phyloP scores from a whole-genome alignment of 2,888 invertebrate species.

The Mesopsocus fuscifrons region DNA sequence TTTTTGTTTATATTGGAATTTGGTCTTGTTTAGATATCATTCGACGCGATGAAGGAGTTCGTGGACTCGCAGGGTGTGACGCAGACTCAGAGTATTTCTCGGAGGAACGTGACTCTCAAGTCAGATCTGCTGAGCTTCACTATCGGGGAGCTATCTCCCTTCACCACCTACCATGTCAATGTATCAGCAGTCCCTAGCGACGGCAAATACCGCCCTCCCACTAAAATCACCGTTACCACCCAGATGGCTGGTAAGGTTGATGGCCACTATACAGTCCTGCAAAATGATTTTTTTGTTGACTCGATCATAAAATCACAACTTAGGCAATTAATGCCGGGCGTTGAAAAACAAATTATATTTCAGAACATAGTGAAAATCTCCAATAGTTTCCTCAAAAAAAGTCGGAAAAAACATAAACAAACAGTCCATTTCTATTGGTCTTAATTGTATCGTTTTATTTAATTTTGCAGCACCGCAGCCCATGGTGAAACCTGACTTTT shows the following conservation, averaged over 20 bases:
- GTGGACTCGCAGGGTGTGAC: slow-evolving; percentile 86
- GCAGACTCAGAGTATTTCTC: slow-evolving; percentile 63
- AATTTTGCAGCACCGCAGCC: slow-evolving; percentile 63
- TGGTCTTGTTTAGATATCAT: slow-evolving; percentile 40
- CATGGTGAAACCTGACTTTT: slow-evolving; percentile 89
- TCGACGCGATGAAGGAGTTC: slow-evolving; percentile 83
- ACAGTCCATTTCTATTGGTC: too few species aligned
- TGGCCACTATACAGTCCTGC: neutral
- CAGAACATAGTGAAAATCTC: too few species aligned
- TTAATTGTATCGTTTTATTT: too few species aligned
- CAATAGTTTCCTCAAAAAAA: neutral
- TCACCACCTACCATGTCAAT: slow-evolving; percentile 87
- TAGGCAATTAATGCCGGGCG: too few species aligned
- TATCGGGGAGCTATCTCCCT: slow-evolving; percentile 76
- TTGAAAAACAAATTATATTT: too few species aligned
- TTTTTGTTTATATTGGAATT: too few species aligned
- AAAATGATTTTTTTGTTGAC: too few species aligned
- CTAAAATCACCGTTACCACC: slow-evolving; percentile 83
- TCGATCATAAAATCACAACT: too few species aligned
- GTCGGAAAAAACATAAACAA: too few species aligned
- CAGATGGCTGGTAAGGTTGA: slow-evolving; percentile 56
- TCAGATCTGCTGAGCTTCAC: slow-evolving; percentile 51
- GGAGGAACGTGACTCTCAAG: slow-evolving; percentile 50
- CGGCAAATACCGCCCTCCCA: slow-evolving; percentile 68
- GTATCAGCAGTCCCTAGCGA: slow-evolving; percentile 78